These are phyloP conservation scores for Okapia johnstoni DNA, from an alignment of 2,113 vertebrate genomes.

Conservation along the genomic window DNA sequence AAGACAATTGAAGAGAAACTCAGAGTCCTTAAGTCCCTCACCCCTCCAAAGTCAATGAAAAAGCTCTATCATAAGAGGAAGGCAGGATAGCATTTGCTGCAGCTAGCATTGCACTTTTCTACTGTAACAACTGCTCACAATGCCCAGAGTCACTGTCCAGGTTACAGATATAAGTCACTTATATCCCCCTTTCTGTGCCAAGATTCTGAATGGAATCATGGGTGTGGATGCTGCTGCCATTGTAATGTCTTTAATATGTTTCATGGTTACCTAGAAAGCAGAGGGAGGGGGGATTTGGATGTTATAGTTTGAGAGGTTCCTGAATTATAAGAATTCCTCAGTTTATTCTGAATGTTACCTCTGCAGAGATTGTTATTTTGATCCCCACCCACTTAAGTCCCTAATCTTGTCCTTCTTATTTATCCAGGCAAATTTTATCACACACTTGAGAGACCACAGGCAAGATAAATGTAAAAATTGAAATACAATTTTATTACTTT, in stretches of 20 bases:
- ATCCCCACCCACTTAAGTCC: not conserved
- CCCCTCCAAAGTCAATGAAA: not conserved
- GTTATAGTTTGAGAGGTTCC: not conserved
- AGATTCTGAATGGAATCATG: not conserved
- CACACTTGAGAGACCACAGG: conserved; percentile 36
- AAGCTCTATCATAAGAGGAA: conserved; percentile 17
- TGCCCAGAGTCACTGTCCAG: not conserved
- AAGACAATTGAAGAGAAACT: conserved; percentile 12
- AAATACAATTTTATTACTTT: conserved; percentile 43
- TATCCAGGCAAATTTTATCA: conserved; percentile 29
- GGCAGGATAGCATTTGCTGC: not conserved
- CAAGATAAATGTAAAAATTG: conserved; percentile 45
- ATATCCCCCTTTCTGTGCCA: not conserved
- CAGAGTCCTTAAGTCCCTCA: not conserved
- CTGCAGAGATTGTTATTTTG: conserved; percentile 29
- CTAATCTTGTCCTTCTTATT: conserved; percentile 34
- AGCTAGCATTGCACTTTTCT: not conserved
- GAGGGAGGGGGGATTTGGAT: not conserved
- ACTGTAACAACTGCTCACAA: not conserved
- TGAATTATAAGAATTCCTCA: conserved; percentile 33
- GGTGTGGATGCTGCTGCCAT: not conserved
- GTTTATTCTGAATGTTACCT: conserved; percentile 11
- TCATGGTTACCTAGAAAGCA: conserved; percentile 10
- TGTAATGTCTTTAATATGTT: not conserved
- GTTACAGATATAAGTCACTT: not conserved